Base-by-base conservation (phyloP, 1,140 invertebrate species). In the Calephelis nemesis region DNA sequence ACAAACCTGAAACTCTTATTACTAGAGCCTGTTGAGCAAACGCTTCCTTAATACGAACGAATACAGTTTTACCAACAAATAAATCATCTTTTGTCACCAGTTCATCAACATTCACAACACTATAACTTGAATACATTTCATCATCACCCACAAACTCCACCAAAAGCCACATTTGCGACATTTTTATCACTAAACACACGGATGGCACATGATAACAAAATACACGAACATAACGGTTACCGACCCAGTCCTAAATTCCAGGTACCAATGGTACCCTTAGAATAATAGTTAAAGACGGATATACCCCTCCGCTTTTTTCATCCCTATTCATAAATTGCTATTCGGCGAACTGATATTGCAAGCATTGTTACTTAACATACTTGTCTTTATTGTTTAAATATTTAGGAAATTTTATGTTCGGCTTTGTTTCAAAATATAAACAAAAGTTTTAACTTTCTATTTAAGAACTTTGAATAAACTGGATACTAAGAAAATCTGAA, bases 121-220 rank as follows among this genome's bases (percentile, higher is more conserved):
- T 74, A 70, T 86, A 88, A 63, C 74, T 68, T 5, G 84, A 77
- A 62, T 79, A 81, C 7, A 82, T 58, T 40, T 82, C 73, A 0
- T 63, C 52, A 45, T 81, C 78, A 47, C 81, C 79, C 6, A 82
- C 67, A 79, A 80, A 86, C 65, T 86, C 84, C 7, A 88, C 78
- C 12, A 88, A 70, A 12, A 86, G 58, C 85, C 85, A 87, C 9
- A 84, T 68, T 68, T 49, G 58, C 85, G 84, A 87, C 9, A 84
- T 68, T 67, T 49, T 71, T 69, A 62, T 74, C 69, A 79, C 80
- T 79, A 30, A 30, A 30, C 4, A 30, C 30, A 30, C 30, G 30
- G 30, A 30, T 30, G 52, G 63, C 45, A 52, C 45, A 49, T 10
- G 39, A 69, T 62, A 58, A 58, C 54, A 58, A 39, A 58, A 39